Conservation (phyloP, 2,888 invertebrate species). For the Drosophila subsilvestris region DNA sequence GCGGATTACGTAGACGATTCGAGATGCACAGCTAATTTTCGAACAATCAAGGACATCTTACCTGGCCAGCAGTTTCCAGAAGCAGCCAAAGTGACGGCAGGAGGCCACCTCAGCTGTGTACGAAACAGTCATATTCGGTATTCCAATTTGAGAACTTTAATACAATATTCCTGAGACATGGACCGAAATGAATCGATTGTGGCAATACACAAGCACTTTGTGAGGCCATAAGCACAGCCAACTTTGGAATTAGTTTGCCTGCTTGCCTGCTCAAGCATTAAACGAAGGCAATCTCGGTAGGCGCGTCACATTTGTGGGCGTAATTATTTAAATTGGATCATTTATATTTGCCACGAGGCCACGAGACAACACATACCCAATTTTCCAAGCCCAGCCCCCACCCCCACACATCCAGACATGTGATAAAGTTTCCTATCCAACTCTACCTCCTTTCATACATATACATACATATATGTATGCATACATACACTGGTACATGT, state of each 20-base stretch:
- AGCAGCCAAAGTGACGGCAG: conserved; percentile 75
- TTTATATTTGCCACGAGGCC: conserved; percentile 71
- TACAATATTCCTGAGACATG: conserved; percentile 1
- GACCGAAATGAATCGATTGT: conserved; percentile 11
- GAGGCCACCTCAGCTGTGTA: conserved; percentile 81
- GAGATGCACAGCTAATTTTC: background rate
- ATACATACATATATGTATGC: background rate
- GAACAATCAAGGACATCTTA: conserved; percentile 29
- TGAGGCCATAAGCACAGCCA: conserved; percentile 49
- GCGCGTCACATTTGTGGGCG: conserved; percentile 58
- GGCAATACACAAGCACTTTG: conserved; percentile 31
- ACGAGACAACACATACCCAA: conserved; percentile 59
- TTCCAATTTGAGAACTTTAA: conserved; percentile 38
- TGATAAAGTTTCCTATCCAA: conserved; percentile 44
- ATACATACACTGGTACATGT: no score
- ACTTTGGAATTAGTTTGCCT: conserved; percentile 46
- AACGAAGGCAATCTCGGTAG: conserved; percentile 55
- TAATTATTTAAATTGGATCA: conserved; percentile 82
- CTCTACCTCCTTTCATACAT: conserved; percentile 33
- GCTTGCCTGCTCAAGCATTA: conserved; percentile 58
- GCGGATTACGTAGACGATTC: conserved; percentile 46
- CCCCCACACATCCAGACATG: conserved; percentile 50
- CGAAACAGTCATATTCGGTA: conserved; percentile 74
- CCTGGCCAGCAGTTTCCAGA: conserved; percentile 74
- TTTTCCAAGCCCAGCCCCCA: conserved; percentile 50